phyloP scores from a whole-genome alignment of 2,113 vertebrate genomes.

The Ceyx margarethae region DNA sequence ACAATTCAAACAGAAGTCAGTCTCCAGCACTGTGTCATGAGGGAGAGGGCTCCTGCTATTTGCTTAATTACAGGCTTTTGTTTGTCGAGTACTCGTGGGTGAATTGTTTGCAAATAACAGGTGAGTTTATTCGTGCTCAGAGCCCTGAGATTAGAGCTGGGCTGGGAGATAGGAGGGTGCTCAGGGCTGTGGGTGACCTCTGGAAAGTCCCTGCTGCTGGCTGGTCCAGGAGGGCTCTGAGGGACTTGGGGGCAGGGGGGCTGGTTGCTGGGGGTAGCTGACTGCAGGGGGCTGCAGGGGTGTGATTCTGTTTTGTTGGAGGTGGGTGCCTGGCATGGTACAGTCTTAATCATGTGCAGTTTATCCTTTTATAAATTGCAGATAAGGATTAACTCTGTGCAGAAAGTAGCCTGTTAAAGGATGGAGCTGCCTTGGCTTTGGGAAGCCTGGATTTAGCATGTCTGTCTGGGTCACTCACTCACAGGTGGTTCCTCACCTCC shows the following conservation, averaged over 20 bases:
- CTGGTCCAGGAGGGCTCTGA: fast-evolving
- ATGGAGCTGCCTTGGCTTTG: not conserved
- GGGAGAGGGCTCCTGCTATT: not conserved
- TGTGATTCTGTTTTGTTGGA: not conserved
- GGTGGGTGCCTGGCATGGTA: not conserved
- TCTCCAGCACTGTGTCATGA: not conserved
- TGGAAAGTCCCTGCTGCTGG: not conserved
- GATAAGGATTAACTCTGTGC: constrained; percentile 24
- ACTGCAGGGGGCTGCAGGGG: not conserved
- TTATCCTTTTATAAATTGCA: not conserved
- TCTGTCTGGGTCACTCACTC: not conserved
- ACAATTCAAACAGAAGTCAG: not conserved
- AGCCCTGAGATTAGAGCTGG: constrained; percentile 24
- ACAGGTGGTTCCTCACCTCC: not conserved
- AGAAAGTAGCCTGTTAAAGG: not conserved
- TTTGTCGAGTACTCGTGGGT: constrained; percentile 42
- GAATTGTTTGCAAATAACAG: constrained; percentile 63
- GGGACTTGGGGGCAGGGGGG: fast-evolving
- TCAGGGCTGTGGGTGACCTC: not conserved
- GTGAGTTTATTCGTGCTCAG: constrained; percentile 24
- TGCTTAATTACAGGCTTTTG: constrained; percentile 31
- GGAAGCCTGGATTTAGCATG: not conserved
- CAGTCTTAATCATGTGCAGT: not conserved
- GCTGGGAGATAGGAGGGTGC: not conserved
- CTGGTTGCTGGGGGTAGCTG: not conserved